phyloP scores from a whole-genome alignment of 2,113 vertebrate species.

The Grallaria varia region DNA sequence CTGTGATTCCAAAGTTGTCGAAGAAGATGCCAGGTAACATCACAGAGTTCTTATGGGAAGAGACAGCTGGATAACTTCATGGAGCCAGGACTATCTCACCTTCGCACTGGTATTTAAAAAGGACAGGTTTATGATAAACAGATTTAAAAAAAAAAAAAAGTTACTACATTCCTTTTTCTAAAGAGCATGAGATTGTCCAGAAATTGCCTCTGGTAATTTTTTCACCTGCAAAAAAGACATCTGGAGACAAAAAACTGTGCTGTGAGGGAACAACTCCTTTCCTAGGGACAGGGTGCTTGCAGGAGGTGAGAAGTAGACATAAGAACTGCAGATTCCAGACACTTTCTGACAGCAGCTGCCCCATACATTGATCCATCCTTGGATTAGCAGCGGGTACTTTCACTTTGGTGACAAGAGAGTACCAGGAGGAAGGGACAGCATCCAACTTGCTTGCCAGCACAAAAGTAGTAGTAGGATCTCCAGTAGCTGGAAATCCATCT shows the following conservation, averaged over 20 bases:
- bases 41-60: accelerated
- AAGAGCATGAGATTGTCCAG: background rate
- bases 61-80: background rate
- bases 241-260: background rate
- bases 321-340: background rate
- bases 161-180: background rate
- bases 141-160: no score
- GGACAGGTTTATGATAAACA: background rate
- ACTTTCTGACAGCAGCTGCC: background rate
- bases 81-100: background rate
- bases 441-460: background rate
- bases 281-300: background rate
- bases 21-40: background rate
- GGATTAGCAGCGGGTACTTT: background rate
- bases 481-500: background rate
- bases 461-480: background rate
- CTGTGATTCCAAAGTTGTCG: background rate
- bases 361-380: background rate
- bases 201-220: background rate
- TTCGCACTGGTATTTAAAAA: background rate
- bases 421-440: background rate
- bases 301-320: background rate
- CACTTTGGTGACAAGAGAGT: background rate
- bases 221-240: background rate
- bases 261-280: background rate